Evolutionary conservation across 1,140 invertebrate genomes (phyloP), one percentile per base, ranked within the genome.

Genomic region (Pissodes strobi): DNA sequence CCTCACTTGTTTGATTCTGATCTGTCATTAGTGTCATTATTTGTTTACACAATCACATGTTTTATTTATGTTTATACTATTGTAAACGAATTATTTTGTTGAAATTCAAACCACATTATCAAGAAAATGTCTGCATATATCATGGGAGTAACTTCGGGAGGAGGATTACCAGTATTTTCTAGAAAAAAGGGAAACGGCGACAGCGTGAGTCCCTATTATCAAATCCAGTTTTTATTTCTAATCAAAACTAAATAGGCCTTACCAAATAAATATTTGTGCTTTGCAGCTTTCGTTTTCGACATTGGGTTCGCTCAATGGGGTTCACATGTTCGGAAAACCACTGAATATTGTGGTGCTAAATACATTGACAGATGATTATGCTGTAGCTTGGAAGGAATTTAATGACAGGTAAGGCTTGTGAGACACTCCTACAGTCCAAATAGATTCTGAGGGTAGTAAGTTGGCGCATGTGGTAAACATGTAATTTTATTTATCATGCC

Each of bases 311-410:
- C 72, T 93, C 17, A 92, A 92, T 82, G 90, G 90, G 4, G 86
- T 92, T n/a, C 89, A 92, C 67, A 89, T 93, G 85, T 93, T 91
- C 80, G 84, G 89, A 0, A 89, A 88, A 73, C 87, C 86, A 2
- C 86, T 90, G 55, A 83, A 85, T 34, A 82, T 90, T 34, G 80
- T 84, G 68, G 74, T 93, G 4, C 73, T 87, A 27, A 83, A 83
- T 18, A 88, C 89, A 0, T 76, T 84, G 45, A 87, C 87, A 39
- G 82, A 87, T 46, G 87, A 90, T 71, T 85, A 88, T 66, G 85
- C 84, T 22, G 78, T 92, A 53, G 81, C 86, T 38, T 93, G 91
- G 91, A 88, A 87, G 71, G 89, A 89, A 73, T 91, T 86, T 78
- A 64, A 72, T 58, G 76, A 78, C 19, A 76, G 76, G 76, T 78